Conservation (phyloP, 2,888 invertebrate genomes). For the Lasioglossum morio region DNA sequence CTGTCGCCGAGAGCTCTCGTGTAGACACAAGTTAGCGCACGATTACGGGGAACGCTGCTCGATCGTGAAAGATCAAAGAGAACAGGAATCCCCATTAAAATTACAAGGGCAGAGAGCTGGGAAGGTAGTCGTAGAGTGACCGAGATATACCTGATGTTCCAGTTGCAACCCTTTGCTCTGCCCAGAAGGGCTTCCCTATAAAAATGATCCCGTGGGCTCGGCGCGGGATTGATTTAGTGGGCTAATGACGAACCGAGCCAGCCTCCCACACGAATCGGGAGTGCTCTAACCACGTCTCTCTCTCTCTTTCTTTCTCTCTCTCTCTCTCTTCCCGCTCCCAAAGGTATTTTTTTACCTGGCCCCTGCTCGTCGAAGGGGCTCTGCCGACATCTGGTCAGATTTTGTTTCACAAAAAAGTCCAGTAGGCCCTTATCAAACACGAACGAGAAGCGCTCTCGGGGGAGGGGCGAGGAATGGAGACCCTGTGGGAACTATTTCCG, state of each 20-base stretch:
- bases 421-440: conserved; percentile 79
- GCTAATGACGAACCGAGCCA: conserved; percentile 78
- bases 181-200: conserved; percentile 52
- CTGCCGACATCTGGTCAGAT: conserved; percentile 83
- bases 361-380: conserved; percentile 31
- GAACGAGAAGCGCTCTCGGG: conserved; percentile 42
- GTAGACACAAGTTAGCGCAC: neutral
- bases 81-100: conserved; percentile 13
- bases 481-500: conserved; percentile 68
- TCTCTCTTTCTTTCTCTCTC: neutral
- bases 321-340: conserved; percentile 47
- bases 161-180: conserved; percentile 54
- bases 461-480: conserved; percentile 24
- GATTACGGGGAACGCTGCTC: conserved; percentile 3
- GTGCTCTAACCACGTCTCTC: conserved; percentile 19
- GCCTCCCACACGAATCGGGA: conserved; percentile 74
- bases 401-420: conserved; percentile 81
- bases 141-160: conserved; percentile 40
- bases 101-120: neutral
- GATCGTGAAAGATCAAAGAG: conserved; percentile 16
- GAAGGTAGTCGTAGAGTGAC: neutral
- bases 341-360: conserved; percentile 77
- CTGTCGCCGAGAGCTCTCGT: neutral
- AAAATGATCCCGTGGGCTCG: conserved; percentile 65
- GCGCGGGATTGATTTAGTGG: conserved; percentile 79